Evolutionary conservation across 2,888 invertebrate species (phyloP).

Genomic region (Tineola bisselliella): DNA sequence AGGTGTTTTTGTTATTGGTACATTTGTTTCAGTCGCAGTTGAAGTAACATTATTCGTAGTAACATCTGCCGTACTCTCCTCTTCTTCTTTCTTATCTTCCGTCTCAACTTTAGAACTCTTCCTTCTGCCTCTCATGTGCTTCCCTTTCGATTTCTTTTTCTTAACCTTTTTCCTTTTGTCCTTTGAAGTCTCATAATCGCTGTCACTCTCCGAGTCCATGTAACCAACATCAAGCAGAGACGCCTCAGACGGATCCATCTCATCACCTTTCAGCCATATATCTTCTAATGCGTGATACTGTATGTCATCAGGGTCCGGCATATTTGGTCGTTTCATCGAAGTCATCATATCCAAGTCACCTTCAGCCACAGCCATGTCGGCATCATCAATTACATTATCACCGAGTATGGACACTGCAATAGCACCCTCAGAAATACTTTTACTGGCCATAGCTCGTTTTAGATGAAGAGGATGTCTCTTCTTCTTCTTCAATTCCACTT

Average conservation of each 20-base stretch:
- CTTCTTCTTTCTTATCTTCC: not conserved
- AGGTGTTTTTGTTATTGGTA: not conserved
- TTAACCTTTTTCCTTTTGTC: slow-evolving; percentile 22
- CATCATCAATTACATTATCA: slow-evolving; percentile 65
- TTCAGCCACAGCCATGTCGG: slow-evolving; percentile 65
- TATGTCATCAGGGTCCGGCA: slow-evolving; percentile 73
- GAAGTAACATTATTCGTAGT: not conserved
- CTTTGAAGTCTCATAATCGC: slow-evolving; percentile 47
- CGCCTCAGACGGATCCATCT: slow-evolving; percentile 71
- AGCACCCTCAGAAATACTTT: slow-evolving; percentile 66
- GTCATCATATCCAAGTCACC: slow-evolving; percentile 63
- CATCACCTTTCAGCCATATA: slow-evolving; percentile 83
- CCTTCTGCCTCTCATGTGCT: slow-evolving; percentile 22
- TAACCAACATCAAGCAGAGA: slow-evolving; percentile 56
- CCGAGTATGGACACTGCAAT: slow-evolving; percentile 70
- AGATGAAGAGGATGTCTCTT: slow-evolving; percentile 72
- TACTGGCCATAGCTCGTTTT: slow-evolving; percentile 66
- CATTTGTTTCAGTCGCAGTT: not conserved
- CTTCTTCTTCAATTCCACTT: slow-evolving; percentile 61
- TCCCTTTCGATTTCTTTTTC: slow-evolving; percentile 23
- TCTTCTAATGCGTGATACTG: slow-evolving; percentile 79
- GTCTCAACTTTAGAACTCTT: not conserved
- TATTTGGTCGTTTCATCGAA: slow-evolving; percentile 50
- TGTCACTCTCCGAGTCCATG: slow-evolving; percentile 57
- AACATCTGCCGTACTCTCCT: not conserved